Conservation (phyloP, 2,113 vertebrate genomes). For the Pavo muticus region DNA sequence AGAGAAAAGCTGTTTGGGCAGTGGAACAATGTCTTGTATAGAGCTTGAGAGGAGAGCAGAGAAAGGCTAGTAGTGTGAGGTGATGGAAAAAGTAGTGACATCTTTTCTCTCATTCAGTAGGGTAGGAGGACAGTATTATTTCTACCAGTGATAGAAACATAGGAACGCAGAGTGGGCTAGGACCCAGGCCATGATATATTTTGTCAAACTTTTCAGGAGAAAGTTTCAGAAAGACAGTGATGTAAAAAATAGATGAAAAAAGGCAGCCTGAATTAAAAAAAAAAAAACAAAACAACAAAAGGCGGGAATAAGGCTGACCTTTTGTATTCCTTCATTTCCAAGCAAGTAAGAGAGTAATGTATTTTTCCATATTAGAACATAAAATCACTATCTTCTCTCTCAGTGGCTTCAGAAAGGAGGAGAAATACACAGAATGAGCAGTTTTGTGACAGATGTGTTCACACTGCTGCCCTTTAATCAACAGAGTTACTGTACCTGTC, state of each 20-base stretch:
- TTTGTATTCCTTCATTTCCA: not conserved
- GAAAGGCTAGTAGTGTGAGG: not conserved
- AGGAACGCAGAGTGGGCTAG: not conserved
- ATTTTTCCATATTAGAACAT: not conserved
- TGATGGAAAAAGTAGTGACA: conserved; percentile 1
- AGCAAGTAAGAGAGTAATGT: not conserved
- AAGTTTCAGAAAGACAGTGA: not conserved
- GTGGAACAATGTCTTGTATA: conserved; percentile 29
- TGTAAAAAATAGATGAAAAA: not conserved
- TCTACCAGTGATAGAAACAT: not conserved
- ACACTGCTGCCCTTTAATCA: not conserved
- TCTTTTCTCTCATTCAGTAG: not conserved
- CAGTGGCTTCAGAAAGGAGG: not conserved
- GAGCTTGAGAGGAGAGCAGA: not conserved
- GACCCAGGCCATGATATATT: not conserved
- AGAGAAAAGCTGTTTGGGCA: not conserved
- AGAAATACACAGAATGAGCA: not conserved
- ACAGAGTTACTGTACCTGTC: not conserved
- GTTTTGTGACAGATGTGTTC: not conserved
- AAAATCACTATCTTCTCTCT: not conserved
- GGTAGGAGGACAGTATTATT: not conserved
- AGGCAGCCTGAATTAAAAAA: not conserved
- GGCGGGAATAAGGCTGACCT: not conserved
- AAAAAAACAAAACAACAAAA: not conserved
- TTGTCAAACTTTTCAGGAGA: not conserved